Percentiles rank a stretch among this genome's conserved stretches.
These are phyloP conservation scores for Chaitophorus viminalis DNA, from an alignment of 2,888 invertebrate species.

Conservation along the genomic window DNA sequence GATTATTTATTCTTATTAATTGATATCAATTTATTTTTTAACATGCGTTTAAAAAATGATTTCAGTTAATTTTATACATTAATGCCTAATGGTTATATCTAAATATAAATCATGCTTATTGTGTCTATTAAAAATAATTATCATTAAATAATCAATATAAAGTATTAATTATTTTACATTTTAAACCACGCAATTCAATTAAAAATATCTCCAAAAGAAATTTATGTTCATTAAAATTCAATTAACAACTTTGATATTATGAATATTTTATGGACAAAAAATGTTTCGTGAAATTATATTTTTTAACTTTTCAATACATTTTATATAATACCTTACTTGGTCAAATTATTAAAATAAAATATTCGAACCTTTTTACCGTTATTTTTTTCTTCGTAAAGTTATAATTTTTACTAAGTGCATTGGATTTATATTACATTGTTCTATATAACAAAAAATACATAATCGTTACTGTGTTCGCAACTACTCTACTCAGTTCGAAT, in stretches of 20 bases:
- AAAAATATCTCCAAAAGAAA: background rate
- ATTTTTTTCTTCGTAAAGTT: background rate
- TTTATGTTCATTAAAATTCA: background rate
- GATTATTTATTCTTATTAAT: background rate
- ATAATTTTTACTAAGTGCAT: background rate
- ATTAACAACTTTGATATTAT: background rate
- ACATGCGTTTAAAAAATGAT: background rate
- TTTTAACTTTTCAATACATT: background rate
- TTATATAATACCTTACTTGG: background rate
- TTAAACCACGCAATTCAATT: background rate
- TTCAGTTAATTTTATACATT: no score
- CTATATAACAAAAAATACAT: background rate
- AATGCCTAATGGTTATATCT: no score
- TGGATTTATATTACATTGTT: background rate
- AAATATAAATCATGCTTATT: no score
- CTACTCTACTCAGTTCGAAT: background rate
- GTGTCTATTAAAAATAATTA: no score
- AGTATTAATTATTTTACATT: background rate
- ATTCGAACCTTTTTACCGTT: background rate
- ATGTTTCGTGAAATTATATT: background rate
- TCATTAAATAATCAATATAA: background rate
- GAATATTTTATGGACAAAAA: background rate
- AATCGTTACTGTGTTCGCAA: background rate
- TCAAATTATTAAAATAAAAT: background rate
- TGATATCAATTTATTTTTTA: background rate